These are phyloP conservation scores for Drosophila murphyi DNA, from an alignment of 1,140 invertebrate species.

Conservation along the genomic window DNA sequence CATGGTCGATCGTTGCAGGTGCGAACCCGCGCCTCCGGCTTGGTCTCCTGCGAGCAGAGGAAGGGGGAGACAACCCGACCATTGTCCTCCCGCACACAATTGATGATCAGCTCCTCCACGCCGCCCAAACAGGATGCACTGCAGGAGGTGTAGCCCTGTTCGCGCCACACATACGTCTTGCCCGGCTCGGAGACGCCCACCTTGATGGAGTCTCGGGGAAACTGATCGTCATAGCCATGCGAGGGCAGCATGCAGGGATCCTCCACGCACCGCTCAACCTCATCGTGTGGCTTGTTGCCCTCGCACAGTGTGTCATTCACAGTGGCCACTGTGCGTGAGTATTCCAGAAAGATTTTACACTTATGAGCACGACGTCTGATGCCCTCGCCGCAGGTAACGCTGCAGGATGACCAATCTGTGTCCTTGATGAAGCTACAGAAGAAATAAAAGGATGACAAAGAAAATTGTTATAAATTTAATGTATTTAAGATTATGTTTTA, in stretches of 20 bases:
- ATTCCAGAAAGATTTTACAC: constrained; percentile 97
- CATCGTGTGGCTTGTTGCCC: constrained; percentile 91
- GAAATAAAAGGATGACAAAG: not conserved
- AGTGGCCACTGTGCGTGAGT: constrained; percentile 93
- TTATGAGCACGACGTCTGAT: constrained; percentile 91
- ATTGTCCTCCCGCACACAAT: constrained; percentile 94
- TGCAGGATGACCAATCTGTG: constrained; percentile 94
- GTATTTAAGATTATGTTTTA: too few relatives aligned
- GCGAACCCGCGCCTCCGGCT: constrained; percentile 94
- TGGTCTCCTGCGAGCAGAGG: constrained; percentile 91
- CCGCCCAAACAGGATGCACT: constrained; percentile 97
- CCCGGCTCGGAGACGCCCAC: constrained; percentile 86
- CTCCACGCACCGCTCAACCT: constrained; percentile 91
- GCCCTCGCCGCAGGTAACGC: constrained; percentile 95
- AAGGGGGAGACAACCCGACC: constrained; percentile 93
- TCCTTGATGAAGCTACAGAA: constrained; percentile 86
- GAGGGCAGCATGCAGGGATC: constrained; percentile 89
- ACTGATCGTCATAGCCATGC: constrained; percentile 87
- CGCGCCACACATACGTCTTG: constrained; percentile 92
- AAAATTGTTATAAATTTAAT: not conserved
- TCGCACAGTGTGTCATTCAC: constrained; percentile 95
- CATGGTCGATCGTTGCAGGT: constrained; percentile 97
- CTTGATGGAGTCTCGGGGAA: constrained; percentile 86
- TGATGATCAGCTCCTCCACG: constrained; percentile 94
- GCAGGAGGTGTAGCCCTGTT: constrained; percentile 94